These are phyloP conservation scores for Poliocrania exsul DNA, from an alignment of 2,797 vertebrate species.

Conservation along the genomic window DNA sequence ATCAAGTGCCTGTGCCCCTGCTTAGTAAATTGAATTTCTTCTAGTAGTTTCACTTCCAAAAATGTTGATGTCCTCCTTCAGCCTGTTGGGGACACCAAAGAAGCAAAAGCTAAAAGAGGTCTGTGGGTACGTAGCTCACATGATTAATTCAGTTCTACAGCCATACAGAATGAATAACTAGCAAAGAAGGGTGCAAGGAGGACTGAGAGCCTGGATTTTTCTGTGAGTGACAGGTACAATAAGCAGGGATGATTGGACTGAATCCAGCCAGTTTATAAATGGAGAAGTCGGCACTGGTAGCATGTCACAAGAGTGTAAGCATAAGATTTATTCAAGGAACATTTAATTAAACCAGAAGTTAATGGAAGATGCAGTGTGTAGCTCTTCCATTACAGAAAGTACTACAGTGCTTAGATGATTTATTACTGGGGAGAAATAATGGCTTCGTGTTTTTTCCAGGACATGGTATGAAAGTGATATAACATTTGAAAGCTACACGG, in stretches of 20 bases:
- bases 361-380: conserved; percentile 45
- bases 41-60: neutral
- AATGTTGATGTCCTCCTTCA: neutral
- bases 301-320: conserved; percentile 54
- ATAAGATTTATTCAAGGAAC: conserved; percentile 63
- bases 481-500: neutral
- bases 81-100: neutral
- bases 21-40: neutral
- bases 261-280: conserved; percentile 47
- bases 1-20: neutral
- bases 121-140: neutral
- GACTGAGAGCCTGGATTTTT: conserved; percentile 17
- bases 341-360: conserved; percentile 72
- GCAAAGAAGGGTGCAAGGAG: neutral
- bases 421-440: conserved; percentile 5
- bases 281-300: conserved; percentile 21
- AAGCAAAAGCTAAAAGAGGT: neutral
- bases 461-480: neutral
- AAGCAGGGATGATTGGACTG: conserved; percentile 43
- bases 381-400: conserved; percentile 55
- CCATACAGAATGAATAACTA: conserved; percentile 42
- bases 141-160: conserved; percentile 43
- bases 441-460: conserved; percentile 19
- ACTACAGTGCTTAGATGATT: neutral
- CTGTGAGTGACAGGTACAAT: conserved; percentile 34